These are phyloP conservation scores for Mormyrus lacerda DNA, from an alignment of 2,113 vertebrate species.

Conservation along the genomic window DNA sequence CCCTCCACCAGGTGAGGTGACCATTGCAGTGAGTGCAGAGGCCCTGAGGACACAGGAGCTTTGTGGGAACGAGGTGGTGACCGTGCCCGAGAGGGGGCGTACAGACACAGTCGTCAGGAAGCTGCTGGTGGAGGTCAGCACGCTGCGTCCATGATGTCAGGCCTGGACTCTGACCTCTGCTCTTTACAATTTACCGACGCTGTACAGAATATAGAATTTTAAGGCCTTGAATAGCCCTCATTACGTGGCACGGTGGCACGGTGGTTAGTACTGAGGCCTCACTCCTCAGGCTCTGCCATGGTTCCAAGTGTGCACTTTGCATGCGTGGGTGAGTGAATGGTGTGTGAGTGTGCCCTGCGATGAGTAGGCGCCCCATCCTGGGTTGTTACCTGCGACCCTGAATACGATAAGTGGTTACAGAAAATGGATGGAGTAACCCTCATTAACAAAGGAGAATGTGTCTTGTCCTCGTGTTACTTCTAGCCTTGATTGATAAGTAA, in stretches of 20 bases:
- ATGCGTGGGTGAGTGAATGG: background rate
- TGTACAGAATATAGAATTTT: background rate
- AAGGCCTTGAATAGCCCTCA: background rate
- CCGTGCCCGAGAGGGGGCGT: constrained; percentile 51
- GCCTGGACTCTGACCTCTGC: background rate
- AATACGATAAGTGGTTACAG: background rate
- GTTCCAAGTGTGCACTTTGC: background rate
- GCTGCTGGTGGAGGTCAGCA: constrained; percentile 67
- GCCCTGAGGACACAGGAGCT: constrained; percentile 36
- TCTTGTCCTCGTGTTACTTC: background rate
- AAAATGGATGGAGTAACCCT: background rate
- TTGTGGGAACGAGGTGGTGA: constrained; percentile 50
- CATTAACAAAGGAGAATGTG: background rate
- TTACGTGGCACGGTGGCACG: background rate
- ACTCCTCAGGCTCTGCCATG: background rate
- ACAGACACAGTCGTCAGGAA: constrained; percentile 60
- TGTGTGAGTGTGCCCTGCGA: too few species aligned
- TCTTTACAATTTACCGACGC: background rate
- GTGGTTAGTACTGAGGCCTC: background rate
- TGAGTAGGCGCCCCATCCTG: too few species aligned
- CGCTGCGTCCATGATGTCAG: background rate
- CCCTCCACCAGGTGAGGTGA: constrained; percentile 53
- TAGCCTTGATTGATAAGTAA: background rate
- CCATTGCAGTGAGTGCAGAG: constrained; percentile 62
- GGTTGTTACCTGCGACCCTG: too few species aligned